A percentile compares a stretch with the other conserved stretches of the same genome.
Conservation (phyloP, 2,888 invertebrate species). For the Mimachlamys varia region DNA sequence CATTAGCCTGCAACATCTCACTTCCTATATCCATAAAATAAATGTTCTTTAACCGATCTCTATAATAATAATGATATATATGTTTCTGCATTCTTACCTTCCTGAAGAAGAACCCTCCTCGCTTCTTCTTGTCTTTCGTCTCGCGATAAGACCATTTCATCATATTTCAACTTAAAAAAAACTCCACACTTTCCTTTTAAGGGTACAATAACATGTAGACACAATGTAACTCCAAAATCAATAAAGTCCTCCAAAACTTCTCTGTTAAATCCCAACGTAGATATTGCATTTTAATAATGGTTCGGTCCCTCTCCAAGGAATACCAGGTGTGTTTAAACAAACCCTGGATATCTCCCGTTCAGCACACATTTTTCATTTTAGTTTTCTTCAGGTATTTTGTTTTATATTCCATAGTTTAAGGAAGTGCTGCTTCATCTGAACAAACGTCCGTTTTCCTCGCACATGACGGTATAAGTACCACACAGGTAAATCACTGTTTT, state of each 20-base stretch:
- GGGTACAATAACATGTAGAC: neutral
- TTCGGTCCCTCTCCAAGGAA: no score
- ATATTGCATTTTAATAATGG: neutral
- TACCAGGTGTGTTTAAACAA: neutral
- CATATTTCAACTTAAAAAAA: slow-evolving; percentile 10
- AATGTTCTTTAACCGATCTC: no score
- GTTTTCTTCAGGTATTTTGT: slow-evolving; percentile 15
- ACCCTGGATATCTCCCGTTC: neutral
- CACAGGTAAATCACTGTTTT: slow-evolving; percentile 2
- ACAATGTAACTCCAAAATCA: neutral
- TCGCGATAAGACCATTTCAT: slow-evolving; percentile 36
- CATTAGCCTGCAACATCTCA: no score
- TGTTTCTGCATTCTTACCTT: neutral
- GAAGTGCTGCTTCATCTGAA: neutral
- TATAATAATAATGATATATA: neutral
- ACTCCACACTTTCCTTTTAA: neutral
- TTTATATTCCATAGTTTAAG: slow-evolving; percentile 13
- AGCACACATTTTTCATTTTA: slow-evolving; percentile 8
- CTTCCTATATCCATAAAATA: no score
- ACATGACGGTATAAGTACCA: neutral
- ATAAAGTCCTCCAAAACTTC: neutral
- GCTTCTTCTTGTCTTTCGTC: slow-evolving; percentile 1
- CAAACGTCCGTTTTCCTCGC: neutral
- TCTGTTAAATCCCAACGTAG: neutral
- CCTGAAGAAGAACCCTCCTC: neutral